phyloP scores from a whole-genome alignment of 2,113 vertebrate genomes.

The Lanius collurio region DNA sequence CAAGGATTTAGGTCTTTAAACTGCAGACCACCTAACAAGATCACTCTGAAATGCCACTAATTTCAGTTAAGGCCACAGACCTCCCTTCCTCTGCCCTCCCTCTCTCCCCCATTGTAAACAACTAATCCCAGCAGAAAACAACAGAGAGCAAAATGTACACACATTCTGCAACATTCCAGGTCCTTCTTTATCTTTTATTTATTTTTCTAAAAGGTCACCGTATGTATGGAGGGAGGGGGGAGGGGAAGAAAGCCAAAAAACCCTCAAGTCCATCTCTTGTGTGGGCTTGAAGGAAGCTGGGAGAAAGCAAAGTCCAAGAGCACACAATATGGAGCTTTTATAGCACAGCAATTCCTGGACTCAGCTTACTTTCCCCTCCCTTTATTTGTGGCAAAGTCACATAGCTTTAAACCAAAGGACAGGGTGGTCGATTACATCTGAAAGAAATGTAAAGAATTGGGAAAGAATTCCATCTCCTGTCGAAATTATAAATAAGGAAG shows the following conservation, averaged over 20 bases:
- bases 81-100: conserved; percentile 76
- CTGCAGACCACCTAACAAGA: conserved; percentile 91
- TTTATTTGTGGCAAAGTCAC: conserved; percentile 68
- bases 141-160: conserved; percentile 85
- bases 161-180: conserved; percentile 86
- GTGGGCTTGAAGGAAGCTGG: conserved; percentile 63
- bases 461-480: conserved; percentile 69
- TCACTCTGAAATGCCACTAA: conserved; percentile 88
- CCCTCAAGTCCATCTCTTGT: conserved; percentile 69
- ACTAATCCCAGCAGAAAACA: conserved; percentile 91
- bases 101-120: conserved; percentile 87
- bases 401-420: conserved; percentile 70
- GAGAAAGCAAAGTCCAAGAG: conserved; percentile 69
- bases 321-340: conserved; percentile 71
- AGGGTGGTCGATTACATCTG: conserved; percentile 62
- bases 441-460: conserved; percentile 66
- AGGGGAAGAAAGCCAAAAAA: conserved; percentile 63
- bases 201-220: conserved; percentile 80
- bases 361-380: conserved; percentile 39
- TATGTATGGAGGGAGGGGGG: conserved; percentile 51
- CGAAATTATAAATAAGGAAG: conserved; percentile 66
- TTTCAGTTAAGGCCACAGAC: conserved; percentile 88
- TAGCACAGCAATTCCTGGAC: conserved; percentile 52
- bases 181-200: conserved; percentile 88
- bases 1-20: conserved; percentile 83